Evolutionary conservation across 2,797 vertebrate genomes (phyloP), one percentile per base, ranked within the genome.

Genomic region (Sebastes itinus): DNA sequence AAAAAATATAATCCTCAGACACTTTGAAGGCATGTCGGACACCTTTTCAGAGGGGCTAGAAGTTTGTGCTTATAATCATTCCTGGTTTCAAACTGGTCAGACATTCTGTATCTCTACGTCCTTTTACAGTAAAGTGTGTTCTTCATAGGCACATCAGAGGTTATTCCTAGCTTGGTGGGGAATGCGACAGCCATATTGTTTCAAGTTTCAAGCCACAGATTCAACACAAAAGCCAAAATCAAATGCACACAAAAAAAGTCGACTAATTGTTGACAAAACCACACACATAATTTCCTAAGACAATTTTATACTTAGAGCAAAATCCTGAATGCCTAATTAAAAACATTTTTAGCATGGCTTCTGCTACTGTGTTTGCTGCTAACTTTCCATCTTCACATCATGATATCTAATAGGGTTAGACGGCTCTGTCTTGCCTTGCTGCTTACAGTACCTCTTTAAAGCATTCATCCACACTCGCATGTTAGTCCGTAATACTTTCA

Each of bases 341-440:
- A 78, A 87, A 70, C 61, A 94, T 88, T 95, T 93, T 94, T 93
- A 95, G 92, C 95, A 96, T 96, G 94, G 95, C 95, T 96, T 96
- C 95, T 96, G 96, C 97, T 97, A 96, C 96, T 96, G 95, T 92
- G 94, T 94, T 94, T 96, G 96, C 97, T 97, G 96, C 96, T 98
- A 96, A 96, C 80, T 94, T 92, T 90, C 92, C 94, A 93, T 94
- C 75, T 68, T 88, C 91, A 95, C 90, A 92, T 87, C 93, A 92
- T 87, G 88, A 92, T 93, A 94, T 95, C 94, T 90, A 86, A 91
- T 85, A 93, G 92, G 91, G 87, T 94, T 92, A 90, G 92, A 95
- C 94, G 92, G 92, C 94, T 92, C 92, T 95, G 94, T 96, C 97
- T 97, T 97, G 95, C 96, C 96, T 97, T 95, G 96, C 96, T 95